These are phyloP conservation scores for Megaustenia siamemsis DNA, from an alignment of 2,888 invertebrate genomes.

Conservation along the genomic window DNA sequence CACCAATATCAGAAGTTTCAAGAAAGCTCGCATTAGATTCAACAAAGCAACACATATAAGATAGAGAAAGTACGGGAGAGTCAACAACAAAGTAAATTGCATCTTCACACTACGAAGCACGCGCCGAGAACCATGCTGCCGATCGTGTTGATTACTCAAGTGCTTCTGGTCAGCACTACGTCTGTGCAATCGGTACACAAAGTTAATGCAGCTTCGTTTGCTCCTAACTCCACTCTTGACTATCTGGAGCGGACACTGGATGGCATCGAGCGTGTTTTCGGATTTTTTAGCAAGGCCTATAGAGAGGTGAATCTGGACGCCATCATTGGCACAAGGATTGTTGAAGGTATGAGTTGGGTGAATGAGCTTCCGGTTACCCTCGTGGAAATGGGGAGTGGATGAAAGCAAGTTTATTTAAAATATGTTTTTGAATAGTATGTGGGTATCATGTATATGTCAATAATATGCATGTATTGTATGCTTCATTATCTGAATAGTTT, in stretches of 20 bases:
- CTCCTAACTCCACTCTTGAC: conserved; percentile 51
- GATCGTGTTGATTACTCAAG: background rate
- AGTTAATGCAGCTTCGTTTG: background rate
- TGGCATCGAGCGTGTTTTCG: conserved; percentile 64
- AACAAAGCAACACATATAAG: too few relatives aligned
- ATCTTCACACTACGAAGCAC: too few relatives aligned
- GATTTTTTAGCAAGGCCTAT: conserved; percentile 69
- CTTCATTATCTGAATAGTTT: too few relatives aligned
- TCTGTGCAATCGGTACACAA: background rate
- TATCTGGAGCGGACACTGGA: conserved; percentile 58
- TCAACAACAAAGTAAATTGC: too few relatives aligned
- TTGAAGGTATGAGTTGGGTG: conserved; percentile 76
- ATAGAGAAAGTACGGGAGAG: too few relatives aligned
- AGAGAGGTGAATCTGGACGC: conserved; percentile 74
- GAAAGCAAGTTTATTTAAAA: too few relatives aligned
- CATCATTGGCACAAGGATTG: conserved; percentile 75
- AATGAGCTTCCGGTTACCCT: too few relatives aligned
- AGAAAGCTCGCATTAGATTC: too few relatives aligned
- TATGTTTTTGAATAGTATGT: too few relatives aligned
- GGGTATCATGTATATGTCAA: background rate
- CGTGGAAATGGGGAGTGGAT: too few relatives aligned
- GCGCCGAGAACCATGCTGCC: background rate
- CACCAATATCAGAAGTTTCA: too few relatives aligned
- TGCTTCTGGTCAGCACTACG: background rate
- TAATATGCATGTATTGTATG: background rate